These are phyloP conservation scores for Acanthisitta chloris DNA, from an alignment of 2,113 vertebrate species.

Conservation along the genomic window DNA sequence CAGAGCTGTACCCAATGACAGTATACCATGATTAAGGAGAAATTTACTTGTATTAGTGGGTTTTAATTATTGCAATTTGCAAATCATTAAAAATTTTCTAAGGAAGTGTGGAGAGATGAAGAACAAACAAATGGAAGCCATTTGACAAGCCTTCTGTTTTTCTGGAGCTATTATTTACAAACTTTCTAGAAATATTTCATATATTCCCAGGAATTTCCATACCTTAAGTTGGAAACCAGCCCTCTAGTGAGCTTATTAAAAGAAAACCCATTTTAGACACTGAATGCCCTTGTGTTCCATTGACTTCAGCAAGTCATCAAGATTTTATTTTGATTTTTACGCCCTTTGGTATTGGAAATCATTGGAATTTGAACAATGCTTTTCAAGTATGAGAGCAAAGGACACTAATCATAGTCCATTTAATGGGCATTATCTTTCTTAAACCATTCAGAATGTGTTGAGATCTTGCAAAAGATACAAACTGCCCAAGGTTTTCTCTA, in stretches of 20 bases:
- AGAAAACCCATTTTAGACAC: background rate
- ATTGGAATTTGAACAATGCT: background rate
- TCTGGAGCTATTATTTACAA: background rate
- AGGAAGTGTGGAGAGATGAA: background rate
- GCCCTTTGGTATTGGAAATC: background rate
- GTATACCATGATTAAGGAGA: background rate
- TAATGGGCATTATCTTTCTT: background rate
- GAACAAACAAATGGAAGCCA: background rate
- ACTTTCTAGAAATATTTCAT: background rate
- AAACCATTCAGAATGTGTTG: background rate
- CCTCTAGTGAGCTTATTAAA: background rate
- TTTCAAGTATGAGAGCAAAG: background rate
- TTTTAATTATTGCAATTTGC: background rate
- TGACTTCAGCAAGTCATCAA: background rate
- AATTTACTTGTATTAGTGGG: background rate
- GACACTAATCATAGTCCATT: background rate
- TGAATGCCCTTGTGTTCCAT: background rate
- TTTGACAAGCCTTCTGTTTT: background rate
- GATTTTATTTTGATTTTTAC: background rate
- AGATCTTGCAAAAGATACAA: background rate
- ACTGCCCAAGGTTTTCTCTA: background rate
- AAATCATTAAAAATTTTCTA: background rate
- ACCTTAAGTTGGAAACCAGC: background rate
- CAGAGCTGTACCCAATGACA: background rate
- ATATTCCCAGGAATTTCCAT: background rate